phyloP scores from a whole-genome alignment of 2,797 vertebrate species.

The Spatula clypeata region DNA sequence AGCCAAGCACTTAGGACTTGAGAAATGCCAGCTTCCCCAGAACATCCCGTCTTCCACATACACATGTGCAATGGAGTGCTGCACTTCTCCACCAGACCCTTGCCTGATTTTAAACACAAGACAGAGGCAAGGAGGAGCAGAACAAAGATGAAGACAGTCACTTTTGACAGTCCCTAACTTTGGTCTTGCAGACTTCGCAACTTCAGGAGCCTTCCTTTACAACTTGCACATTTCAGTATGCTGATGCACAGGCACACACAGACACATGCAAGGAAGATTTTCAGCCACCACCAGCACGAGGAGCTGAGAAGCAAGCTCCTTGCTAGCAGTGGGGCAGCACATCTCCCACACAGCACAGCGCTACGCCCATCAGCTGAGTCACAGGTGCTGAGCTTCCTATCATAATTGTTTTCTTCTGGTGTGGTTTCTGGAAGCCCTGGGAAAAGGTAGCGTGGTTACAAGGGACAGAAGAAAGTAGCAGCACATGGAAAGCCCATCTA shows the following conservation, averaged over 20 bases:
- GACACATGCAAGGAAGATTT: rapidly evolving
- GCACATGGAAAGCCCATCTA: background rate
- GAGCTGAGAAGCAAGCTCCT: background rate
- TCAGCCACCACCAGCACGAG: rapidly evolving
- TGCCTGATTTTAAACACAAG: background rate
- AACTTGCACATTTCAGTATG: background rate
- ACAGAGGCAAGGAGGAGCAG: background rate
- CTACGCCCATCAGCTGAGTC: background rate
- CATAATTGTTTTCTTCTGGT: background rate
- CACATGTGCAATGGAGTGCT: background rate
- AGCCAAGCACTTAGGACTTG: background rate
- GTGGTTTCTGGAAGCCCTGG: background rate
- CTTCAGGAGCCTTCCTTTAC: background rate
- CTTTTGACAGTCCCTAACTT: background rate
- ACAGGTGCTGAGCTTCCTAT: background rate
- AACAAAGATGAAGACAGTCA: background rate
- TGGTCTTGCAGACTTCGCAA: rapidly evolving
- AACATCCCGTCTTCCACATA: background rate
- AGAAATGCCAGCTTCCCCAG: background rate
- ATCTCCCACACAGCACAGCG: background rate
- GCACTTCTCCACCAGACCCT: background rate
- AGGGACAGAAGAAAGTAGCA: background rate
- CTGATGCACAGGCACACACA: background rate
- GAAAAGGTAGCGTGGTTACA: background rate
- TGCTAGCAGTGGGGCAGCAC: background rate